Base-by-base conservation (phyloP, 2,797 vertebrate genomes). In the Myotis myotis region DNA sequence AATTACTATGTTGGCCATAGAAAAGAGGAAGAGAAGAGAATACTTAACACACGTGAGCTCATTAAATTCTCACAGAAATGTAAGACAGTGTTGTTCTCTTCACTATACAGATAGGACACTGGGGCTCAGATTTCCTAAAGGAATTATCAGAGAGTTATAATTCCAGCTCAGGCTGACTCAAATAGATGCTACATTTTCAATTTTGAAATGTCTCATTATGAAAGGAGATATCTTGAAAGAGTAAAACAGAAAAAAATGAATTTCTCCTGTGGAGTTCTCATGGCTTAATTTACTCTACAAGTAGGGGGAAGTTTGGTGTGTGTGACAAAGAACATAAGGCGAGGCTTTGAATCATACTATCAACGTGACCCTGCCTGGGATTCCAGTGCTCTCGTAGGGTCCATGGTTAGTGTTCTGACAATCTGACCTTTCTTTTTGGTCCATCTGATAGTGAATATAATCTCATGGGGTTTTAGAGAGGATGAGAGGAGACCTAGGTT, bases 161-260 rank as follows among this genome's bases (percentile, higher is more conserved):
- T 84, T 92, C 44, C 68, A 87, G 64, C 36, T 38, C 38, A 38
- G 71, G 19, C 66, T 89, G 60, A 76, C 49, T 96, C 87, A 87
- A 93, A 51, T 87, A 55, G 79, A 94, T 57, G 60, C 10, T 89
- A 5, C 71, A 76, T 80, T 96, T 91, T 60, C 91, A 92, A 57
- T 70, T 91, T 91, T 89, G n/a, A 94, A 94, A 88, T 75, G 41
- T 60, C 89, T 93, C 47, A 30, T 90, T 87, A 95, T 53, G 44
- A 90, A 94, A 94, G 72, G 12, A 86, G 47, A 38, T 88, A 30
- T 41, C 30, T 95, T 30, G 71, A 75, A 89, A 91, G 75, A 49
- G 30, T 87, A 84, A 93, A 95, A 94, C 72, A 62, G 78, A 91
- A 68, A 89, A 15, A 41, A 96, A 80, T 60, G 19, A 66, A 75